phyloP scores from a whole-genome alignment of 2,113 vertebrate species.

The Cinclus cinclus region DNA sequence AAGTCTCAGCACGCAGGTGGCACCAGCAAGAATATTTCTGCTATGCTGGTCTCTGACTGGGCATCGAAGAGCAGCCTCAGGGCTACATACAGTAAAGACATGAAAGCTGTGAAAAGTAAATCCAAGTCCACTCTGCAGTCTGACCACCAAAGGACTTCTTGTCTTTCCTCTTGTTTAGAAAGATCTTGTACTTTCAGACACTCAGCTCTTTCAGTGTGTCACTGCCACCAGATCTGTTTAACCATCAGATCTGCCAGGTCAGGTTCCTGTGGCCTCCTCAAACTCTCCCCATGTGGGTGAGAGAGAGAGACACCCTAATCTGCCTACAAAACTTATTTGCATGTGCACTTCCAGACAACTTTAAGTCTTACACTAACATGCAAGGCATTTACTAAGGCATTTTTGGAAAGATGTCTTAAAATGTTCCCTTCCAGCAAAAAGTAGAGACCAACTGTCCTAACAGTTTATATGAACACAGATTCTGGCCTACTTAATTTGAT shows the following conservation, averaged over 20 bases:
- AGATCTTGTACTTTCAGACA: neutral
- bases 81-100: neutral
- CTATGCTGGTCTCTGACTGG: neutral
- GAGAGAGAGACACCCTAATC: neutral
- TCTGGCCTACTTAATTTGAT: neutral
- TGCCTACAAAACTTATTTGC: neutral
- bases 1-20: neutral
- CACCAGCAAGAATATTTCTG: neutral
- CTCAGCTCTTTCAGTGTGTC: neutral
- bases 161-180: neutral
- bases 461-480: neutral
- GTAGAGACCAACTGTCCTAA: neutral
- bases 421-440: neutral
- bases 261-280: neutral
- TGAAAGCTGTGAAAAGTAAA: neutral
- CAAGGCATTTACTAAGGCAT: neutral
- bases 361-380: neutral
- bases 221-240: neutral
- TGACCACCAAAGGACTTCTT: neutral
- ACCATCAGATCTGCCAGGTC: neutral
- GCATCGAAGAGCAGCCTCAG: neutral
- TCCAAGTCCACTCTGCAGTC: neutral
- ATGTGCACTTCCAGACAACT: neutral
- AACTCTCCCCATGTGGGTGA: neutral
- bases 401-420: neutral